Conservation (phyloP, 2,113 vertebrate species). For the Stigmatopora nigra region DNA sequence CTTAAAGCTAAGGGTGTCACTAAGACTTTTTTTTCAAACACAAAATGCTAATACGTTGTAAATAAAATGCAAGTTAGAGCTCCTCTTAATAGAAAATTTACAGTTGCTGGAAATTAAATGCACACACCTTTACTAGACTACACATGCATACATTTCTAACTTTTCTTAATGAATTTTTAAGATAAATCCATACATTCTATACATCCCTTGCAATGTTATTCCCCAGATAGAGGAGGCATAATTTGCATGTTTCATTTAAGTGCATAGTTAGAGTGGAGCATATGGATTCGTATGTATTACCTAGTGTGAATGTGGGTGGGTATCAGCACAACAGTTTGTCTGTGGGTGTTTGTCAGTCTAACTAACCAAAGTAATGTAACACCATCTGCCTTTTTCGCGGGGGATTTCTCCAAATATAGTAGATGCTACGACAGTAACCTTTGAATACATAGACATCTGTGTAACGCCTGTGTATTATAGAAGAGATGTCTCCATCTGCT, state of each 20-base stretch:
- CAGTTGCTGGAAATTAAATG: neutral
- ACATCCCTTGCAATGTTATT: neutral
- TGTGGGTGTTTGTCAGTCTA: slow-evolving; percentile 44
- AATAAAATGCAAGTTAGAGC: neutral
- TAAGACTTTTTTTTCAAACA: neutral
- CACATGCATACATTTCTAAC: neutral
- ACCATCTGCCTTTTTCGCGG: slow-evolving; percentile 57
- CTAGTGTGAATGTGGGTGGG: slow-evolving; percentile 37
- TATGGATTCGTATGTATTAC: slow-evolving; percentile 31
- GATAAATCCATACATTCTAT: neutral
- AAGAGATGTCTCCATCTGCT: slow-evolving; percentile 52
- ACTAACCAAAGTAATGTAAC: slow-evolving; percentile 44
- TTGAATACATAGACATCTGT: slow-evolving; percentile 46
- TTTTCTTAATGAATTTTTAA: neutral
- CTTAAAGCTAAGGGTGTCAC: neutral
- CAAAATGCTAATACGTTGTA: neutral
- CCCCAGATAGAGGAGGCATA: slow-evolving; percentile 14
- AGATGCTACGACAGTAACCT: slow-evolving; percentile 57
- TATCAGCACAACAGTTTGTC: slow-evolving; percentile 37
- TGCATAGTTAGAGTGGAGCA: slow-evolving; percentile 7
- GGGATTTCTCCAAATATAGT: slow-evolving; percentile 18
- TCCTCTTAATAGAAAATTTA: neutral
- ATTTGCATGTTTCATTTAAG: slow-evolving; percentile 9
- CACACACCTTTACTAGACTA: neutral
- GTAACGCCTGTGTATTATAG: slow-evolving; percentile 20